These are phyloP conservation scores for Pandemis heparana DNA, from an alignment of 2,888 invertebrate genomes.

Conservation along the genomic window DNA sequence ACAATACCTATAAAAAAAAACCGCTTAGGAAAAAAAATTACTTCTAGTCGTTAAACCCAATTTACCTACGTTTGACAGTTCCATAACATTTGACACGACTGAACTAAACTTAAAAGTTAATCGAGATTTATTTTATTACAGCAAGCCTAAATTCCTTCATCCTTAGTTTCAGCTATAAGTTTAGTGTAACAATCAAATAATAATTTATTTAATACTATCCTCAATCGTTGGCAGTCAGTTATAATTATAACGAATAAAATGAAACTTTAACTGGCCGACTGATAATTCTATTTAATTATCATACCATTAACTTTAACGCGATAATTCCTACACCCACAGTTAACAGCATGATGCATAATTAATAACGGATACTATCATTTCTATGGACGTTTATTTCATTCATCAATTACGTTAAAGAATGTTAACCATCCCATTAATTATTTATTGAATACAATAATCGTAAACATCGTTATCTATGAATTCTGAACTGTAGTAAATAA, in stretches of 20 bases:
- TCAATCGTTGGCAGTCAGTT: no score
- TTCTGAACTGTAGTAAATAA: not conserved
- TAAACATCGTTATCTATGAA: not conserved
- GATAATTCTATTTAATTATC: conserved; percentile 6
- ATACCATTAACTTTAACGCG: not conserved
- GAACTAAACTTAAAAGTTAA: no score
- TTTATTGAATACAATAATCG: not conserved
- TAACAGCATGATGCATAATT: not conserved
- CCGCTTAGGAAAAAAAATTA: no score
- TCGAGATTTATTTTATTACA: no score
- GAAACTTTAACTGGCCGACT: not conserved
- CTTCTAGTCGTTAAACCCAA: no score
- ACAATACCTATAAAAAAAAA: no score
- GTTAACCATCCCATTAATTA: not conserved
- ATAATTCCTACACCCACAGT: not conserved
- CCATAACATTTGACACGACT: no score
- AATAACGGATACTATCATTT: conserved; percentile 1
- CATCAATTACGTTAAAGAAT: not conserved
- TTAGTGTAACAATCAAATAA: no score
- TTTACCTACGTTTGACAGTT: no score
- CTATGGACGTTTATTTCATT: not conserved
- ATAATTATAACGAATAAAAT: not conserved
- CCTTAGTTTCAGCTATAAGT: no score
- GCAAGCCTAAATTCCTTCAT: no score
- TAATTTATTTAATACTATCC: no score